phyloP scores from a whole-genome alignment of 2,797 vertebrate species.

The Psittacula derbiana region DNA sequence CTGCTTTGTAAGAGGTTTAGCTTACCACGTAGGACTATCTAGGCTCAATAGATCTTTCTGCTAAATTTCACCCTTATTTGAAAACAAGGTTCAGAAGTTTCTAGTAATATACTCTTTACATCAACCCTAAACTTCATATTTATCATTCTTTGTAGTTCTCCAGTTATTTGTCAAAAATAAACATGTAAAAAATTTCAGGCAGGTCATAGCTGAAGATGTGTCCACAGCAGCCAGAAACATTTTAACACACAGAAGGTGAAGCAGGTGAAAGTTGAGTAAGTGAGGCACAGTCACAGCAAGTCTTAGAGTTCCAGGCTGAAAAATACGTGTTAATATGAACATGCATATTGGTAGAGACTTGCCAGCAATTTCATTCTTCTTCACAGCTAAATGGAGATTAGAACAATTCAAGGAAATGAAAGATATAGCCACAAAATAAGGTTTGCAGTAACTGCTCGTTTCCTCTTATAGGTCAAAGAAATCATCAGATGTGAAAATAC shows the following conservation, averaged over 20 bases:
- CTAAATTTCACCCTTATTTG: neutral
- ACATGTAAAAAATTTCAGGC: neutral
- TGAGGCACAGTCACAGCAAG: neutral
- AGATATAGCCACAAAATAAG: neutral
- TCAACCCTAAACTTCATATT: neutral
- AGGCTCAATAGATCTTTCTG: neutral
- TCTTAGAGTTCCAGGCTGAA: neutral
- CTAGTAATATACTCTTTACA: neutral
- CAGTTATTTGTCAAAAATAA: neutral
- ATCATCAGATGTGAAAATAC: neutral
- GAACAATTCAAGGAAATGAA: neutral
- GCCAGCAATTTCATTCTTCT: neutral
- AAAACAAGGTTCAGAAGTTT: accelerated
- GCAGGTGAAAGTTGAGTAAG: neutral
- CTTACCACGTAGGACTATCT: neutral
- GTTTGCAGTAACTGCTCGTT: neutral
- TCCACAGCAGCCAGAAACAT: neutral
- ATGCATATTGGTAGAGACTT: neutral
- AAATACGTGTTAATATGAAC: neutral
- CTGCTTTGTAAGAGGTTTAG: neutral
- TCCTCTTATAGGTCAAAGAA: neutral
- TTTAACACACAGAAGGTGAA: neutral
- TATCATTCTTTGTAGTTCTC: neutral
- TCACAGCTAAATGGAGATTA: neutral
- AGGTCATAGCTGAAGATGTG: neutral